A percentile compares a stretch with the other conserved stretches of the same genome.
These are phyloP conservation scores for Lordiphosa clarofinis DNA, from an alignment of 1,140 invertebrate species.

Conservation along the genomic window DNA sequence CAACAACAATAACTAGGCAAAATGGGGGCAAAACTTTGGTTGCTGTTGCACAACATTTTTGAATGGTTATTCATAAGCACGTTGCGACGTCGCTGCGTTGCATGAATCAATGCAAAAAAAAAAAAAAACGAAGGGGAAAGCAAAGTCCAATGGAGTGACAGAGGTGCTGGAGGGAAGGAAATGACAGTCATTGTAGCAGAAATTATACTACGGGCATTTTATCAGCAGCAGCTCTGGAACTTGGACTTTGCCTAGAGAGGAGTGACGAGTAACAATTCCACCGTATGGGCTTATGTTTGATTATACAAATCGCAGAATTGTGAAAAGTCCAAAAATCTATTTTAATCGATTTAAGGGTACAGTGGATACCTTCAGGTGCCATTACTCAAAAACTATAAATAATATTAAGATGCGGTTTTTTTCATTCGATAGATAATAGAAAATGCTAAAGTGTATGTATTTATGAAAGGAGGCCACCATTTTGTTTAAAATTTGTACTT, in stretches of 20 bases:
- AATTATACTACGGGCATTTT: slow-evolving; percentile 50
- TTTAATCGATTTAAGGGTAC: too few relatives aligned
- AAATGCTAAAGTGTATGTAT: too few relatives aligned
- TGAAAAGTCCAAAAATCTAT: too few relatives aligned
- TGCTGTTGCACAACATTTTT: slow-evolving; percentile 31
- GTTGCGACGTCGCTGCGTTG: slow-evolving; percentile 17
- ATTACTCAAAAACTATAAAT: too few relatives aligned
- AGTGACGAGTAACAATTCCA: background rate
- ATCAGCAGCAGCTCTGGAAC: slow-evolving; percentile 26
- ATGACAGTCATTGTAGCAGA: slow-evolving; percentile 44
- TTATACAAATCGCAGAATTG: too few relatives aligned
- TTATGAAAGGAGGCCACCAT: too few relatives aligned
- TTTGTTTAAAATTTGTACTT: too few relatives aligned
- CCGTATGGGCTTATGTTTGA: too few relatives aligned
- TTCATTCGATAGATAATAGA: too few relatives aligned
- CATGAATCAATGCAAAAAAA: slow-evolving; percentile 60
- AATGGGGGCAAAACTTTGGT: slow-evolving; percentile 12
- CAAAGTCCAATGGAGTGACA: slow-evolving; percentile 49
- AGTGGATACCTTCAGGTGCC: too few relatives aligned
- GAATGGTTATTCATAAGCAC: slow-evolving; percentile 68
- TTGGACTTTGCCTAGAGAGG: background rate
- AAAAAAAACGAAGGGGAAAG: background rate
- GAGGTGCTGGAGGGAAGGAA: background rate
- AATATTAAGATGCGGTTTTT: too few relatives aligned
- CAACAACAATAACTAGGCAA: background rate